A percentile compares a stretch with the other conserved stretches of the same genome.
phyloP scores from a whole-genome alignment of 2,888 invertebrate genomes.

The Saturnia japonica region DNA sequence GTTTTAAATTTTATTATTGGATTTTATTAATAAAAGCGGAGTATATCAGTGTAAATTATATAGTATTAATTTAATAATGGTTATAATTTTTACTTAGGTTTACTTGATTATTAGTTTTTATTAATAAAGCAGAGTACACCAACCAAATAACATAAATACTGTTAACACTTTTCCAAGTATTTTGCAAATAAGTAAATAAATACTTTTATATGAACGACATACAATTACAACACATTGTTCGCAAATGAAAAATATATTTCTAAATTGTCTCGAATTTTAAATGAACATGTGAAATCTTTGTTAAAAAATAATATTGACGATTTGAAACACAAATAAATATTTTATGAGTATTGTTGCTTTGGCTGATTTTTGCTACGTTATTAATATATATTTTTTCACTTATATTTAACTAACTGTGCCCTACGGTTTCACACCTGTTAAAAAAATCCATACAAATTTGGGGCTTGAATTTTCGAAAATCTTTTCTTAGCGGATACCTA shows the following conservation, averaged over 20 bases:
- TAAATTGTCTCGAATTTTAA: neutral
- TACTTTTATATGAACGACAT: neutral
- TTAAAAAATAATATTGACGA: neutral
- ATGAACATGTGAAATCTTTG: neutral
- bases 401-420: too few species aligned
- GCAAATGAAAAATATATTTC: neutral
- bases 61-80: neutral
- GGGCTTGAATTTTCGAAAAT: too few species aligned
- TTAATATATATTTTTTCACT: too few species aligned
- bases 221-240: neutral
- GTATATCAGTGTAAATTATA: too few species aligned
- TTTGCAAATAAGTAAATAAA: neutral
- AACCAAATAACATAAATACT: neutral
- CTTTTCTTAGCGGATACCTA: too few species aligned
- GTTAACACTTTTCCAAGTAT: neutral
- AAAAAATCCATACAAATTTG: too few species aligned
- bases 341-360: too few species aligned
- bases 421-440: too few species aligned
- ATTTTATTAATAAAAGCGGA: too few species aligned
- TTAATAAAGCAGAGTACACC: neutral
- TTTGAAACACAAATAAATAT: neutral
- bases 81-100: neutral
- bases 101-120: neutral
- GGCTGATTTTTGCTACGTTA: neutral
- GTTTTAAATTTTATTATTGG: too few species aligned